Percentiles rank a stretch among this genome's conserved stretches.
Evolutionary conservation across 2,113 vertebrate species (phyloP).

Genomic region (Morone chrysops): DNA sequence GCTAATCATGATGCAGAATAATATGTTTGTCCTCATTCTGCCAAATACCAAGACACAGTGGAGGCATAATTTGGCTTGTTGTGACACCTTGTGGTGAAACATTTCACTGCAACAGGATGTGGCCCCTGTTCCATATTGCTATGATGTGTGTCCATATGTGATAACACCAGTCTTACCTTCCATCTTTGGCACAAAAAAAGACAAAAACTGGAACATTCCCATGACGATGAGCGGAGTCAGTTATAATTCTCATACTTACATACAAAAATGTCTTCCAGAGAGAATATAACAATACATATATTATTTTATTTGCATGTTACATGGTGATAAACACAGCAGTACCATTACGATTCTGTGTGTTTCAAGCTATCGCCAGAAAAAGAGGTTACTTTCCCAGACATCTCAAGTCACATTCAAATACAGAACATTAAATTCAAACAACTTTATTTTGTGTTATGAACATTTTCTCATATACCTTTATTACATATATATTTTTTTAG

Average conservation of each 20-base stretch:
- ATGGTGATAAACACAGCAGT: slow-evolving; percentile 78
- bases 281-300: slow-evolving; percentile 77
- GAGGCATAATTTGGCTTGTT: slow-evolving; percentile 18
- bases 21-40: neutral
- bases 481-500: slow-evolving; percentile 71
- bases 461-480: slow-evolving; percentile 79
- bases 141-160: neutral
- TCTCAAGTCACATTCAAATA: slow-evolving; percentile 81
- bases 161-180: neutral
- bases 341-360: slow-evolving; percentile 64
- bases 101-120: slow-evolving; percentile 1
- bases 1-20: neutral
- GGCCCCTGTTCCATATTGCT: neutral
- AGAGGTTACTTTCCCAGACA: slow-evolving; percentile 56
- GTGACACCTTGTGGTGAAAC: slow-evolving; percentile 50
- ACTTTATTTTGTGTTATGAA: slow-evolving; percentile 81
- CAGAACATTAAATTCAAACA: slow-evolving; percentile 83
- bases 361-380: slow-evolving; percentile 50
- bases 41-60: neutral
- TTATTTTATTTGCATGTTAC: slow-evolving; percentile 84
- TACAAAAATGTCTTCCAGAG: slow-evolving; percentile 61
- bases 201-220: neutral
- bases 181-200: neutral
- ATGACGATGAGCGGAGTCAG: neutral
- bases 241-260: neutral